These are phyloP conservation scores for Drosophila formosana DNA, from an alignment of 2,888 invertebrate species.

Conservation along the genomic window DNA sequence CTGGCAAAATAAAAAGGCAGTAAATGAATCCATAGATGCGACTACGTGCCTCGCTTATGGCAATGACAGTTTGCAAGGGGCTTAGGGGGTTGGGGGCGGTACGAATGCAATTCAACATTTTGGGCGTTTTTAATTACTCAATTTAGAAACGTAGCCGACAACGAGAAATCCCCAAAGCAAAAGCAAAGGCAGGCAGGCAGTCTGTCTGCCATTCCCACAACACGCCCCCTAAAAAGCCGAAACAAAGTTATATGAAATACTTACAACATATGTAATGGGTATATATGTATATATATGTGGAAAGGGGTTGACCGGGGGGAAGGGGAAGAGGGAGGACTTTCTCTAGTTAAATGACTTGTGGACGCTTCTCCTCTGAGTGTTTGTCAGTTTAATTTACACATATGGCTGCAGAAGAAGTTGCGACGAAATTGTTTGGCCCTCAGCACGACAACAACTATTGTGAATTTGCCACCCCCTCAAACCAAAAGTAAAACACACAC, in stretches of 20 bases:
- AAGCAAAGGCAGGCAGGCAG: not conserved
- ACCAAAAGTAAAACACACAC: not conserved
- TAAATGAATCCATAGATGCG: not conserved
- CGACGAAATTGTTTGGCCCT: conserved; percentile 47
- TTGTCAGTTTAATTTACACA: conserved; percentile 57
- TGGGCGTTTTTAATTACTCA: conserved; percentile 72
- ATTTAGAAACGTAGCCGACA: conserved; percentile 40
- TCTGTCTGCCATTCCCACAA: not conserved
- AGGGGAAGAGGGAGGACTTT: not conserved
- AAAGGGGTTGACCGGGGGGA: not conserved
- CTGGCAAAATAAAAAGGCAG: no score
- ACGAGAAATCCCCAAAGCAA: conserved; percentile 7
- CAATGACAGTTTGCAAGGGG: not conserved
- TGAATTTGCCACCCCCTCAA: conserved; percentile 38
- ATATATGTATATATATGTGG: conserved; percentile 7
- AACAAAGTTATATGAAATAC: conserved; percentile 24
- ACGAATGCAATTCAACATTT: conserved; percentile 64
- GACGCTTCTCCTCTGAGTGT: conserved; percentile 24
- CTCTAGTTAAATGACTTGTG: conserved; percentile 55
- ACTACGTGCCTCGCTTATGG: conserved; percentile 9
- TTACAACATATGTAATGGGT: conserved; percentile 27
- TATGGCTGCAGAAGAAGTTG: conserved; percentile 61
- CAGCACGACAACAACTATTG: conserved; percentile 62
- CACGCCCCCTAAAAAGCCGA: not conserved
- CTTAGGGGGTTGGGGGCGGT: not conserved